These are phyloP conservation scores for Teinopalpus imperialis DNA, from an alignment of 2,888 invertebrate genomes.

Conservation along the genomic window DNA sequence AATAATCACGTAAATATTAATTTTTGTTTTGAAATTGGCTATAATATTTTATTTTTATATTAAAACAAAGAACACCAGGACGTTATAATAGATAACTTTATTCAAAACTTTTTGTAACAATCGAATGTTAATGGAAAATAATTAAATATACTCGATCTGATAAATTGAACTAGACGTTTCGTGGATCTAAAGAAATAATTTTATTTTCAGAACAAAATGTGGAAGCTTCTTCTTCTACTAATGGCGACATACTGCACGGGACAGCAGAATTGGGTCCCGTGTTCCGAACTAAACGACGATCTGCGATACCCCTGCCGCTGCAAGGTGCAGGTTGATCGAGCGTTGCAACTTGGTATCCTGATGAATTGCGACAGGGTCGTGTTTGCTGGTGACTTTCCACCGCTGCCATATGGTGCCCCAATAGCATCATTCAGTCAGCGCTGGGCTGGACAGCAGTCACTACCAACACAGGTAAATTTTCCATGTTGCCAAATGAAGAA, in stretches of 20 bases:
- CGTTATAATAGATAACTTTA: too few species aligned
- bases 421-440: slow-evolving; percentile 90
- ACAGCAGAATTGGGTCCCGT: slow-evolving; percentile 85
- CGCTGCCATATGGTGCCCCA: slow-evolving; percentile 89
- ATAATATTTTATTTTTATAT: too few species aligned
- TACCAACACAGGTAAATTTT: slow-evolving; percentile 87
- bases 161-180: too few species aligned
- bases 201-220: slow-evolving; percentile 57
- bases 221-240: slow-evolving; percentile 55
- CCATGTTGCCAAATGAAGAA: too few species aligned
- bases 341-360: slow-evolving; percentile 77
- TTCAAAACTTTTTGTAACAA: too few species aligned
- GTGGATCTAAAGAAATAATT: too few species aligned
- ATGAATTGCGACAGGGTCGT: slow-evolving; percentile 93
- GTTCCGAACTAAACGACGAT: slow-evolving; percentile 88
- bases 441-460: slow-evolving; percentile 89
- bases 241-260: slow-evolving; percentile 49
- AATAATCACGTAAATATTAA: too few species aligned
- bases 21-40: too few species aligned
- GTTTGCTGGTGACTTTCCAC: slow-evolving; percentile 89
- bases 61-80: too few species aligned
- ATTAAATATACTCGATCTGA: too few species aligned
- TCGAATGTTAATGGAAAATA: too few species aligned
- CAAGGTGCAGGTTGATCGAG: slow-evolving; percentile 74
- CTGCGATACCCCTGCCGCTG: slow-evolving; percentile 88